Evolutionary conservation across 2,797 vertebrate genomes (phyloP).

Genomic region (Chelon auratus): DNA sequence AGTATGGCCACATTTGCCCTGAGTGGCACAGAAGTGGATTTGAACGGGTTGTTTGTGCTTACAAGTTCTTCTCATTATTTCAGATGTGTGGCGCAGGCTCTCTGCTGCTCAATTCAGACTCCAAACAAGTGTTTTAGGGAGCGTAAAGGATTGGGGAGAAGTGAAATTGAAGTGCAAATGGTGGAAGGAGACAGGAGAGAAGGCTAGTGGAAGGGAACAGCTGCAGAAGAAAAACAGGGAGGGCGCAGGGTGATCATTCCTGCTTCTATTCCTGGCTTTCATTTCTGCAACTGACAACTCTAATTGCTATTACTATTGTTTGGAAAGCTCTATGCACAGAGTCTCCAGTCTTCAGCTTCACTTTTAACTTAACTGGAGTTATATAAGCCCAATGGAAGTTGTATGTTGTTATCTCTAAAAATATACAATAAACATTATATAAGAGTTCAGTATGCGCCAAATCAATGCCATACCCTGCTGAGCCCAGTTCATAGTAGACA

Average conservation of each 20-base stretch:
- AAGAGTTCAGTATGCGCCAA: background rate
- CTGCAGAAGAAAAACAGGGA: slow-evolving; percentile 21
- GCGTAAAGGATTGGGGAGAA: slow-evolving; percentile 9
- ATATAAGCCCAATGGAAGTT: background rate
- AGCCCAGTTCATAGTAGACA: too few species aligned
- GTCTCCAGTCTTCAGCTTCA: background rate
- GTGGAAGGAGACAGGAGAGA: background rate
- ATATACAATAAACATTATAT: slow-evolving; percentile 22
- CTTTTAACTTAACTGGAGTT: slow-evolving; percentile 5
- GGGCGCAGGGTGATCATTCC: background rate
- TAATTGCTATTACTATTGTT: background rate
- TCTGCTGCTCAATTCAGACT: slow-evolving; percentile 25
- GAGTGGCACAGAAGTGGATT: background rate
- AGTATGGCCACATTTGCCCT: background rate
- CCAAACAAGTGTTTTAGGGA: slow-evolving; percentile 38
- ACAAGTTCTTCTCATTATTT: slow-evolving; percentile 39
- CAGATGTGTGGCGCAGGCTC: slow-evolving; percentile 11
- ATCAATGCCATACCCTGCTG: background rate
- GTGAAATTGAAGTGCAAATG: slow-evolving; percentile 15
- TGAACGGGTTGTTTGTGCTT: slow-evolving; percentile 16
- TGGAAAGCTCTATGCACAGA: background rate
- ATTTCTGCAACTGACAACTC: background rate
- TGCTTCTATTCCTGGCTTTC: background rate
- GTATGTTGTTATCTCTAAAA: slow-evolving; percentile 10
- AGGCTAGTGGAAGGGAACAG: slow-evolving; percentile 11